Evolutionary conservation across 2,113 vertebrate species (phyloP).

Genomic region (Engraulis encrasicolus): DNA sequence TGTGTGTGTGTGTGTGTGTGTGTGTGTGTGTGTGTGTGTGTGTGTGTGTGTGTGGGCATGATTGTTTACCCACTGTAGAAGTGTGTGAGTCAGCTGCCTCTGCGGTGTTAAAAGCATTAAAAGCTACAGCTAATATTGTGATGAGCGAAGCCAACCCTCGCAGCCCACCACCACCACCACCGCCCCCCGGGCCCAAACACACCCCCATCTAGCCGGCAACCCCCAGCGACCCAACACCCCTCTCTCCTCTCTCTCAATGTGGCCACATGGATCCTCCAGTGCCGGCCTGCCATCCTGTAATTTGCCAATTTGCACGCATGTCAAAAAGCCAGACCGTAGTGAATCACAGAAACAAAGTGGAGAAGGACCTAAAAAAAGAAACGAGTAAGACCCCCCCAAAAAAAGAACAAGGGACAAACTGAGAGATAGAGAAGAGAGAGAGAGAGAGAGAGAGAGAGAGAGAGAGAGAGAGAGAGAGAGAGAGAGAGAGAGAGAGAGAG

Average conservation of each 20-base stretch:
- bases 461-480: not conserved
- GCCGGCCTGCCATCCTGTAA: slow-evolving; percentile 71
- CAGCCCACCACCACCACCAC: slow-evolving; percentile 56
- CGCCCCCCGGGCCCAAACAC: not conserved
- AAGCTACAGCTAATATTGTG: slow-evolving; percentile 62
- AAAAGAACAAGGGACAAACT: slow-evolving; percentile 60
- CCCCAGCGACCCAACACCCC: slow-evolving; percentile 68
- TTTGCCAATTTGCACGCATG: slow-evolving; percentile 84
- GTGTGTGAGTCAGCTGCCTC: slow-evolving; percentile 22
- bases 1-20: slow-evolving; percentile 7
- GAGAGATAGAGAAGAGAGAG: slow-evolving; percentile 45
- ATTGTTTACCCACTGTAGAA: not conserved
- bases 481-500: not conserved
- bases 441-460: not conserved
- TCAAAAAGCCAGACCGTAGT: slow-evolving; percentile 71
- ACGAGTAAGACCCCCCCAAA: slow-evolving; percentile 55
- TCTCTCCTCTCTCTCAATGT: slow-evolving; percentile 66
- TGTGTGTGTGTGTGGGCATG: slow-evolving; percentile 42
- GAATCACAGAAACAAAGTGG: slow-evolving; percentile 73
- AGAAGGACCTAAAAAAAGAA: slow-evolving; percentile 63
- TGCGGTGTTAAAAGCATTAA: slow-evolving; percentile 68
- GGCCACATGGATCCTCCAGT: slow-evolving; percentile 72
- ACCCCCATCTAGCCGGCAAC: not conserved
- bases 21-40: slow-evolving; percentile 1
- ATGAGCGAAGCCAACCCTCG: slow-evolving; percentile 26